Evolutionary conservation across 1,140 invertebrate species (phyloP), one percentile per base, ranked within the genome.

Genomic region (Vanessa tameamea): DNA sequence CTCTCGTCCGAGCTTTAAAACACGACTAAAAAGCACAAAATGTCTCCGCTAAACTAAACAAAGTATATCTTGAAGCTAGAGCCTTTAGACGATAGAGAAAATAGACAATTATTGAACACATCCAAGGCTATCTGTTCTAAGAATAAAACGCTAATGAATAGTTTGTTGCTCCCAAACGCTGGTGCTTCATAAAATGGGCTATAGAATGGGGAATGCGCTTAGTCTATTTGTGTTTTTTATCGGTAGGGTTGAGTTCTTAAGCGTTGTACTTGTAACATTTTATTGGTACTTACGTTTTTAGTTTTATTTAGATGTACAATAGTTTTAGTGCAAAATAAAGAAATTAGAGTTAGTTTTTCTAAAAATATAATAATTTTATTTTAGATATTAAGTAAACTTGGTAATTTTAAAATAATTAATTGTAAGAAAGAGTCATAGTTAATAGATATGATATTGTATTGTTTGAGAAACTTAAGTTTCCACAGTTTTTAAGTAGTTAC

Each of bases 1-100:
- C 87, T 87, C 87, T 85, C 84, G 85, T 86, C 77, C 82, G 80
- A 86, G 80, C 78, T 84, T 90, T 85, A 89, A 87, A 89, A 87
- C 80, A 81, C 79, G 85, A 86, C 80, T 79, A 88, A 90, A 90
- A 87, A 88, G 76, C 70, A 74, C 68, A 78, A 82, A 85, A 80
- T 77, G 75, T 80, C 77, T 69, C 73, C 66, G 72, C 71, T 74
- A 73, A 77, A 80, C 78, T 84, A 82, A 88, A 86, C 82, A 87
- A 83, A 86, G 79, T 82, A 76, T 86, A 87, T 85, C 77, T 75
- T 68, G 70, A 74, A 73, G 65, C 73, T 72, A 75, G 75, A 75
- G 73, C 81, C 78, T 77, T 72, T 78, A 81, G 78, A 78, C 68
- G 78, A 80, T 81, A 80, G 78, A 81, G 79, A 82, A 86, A 84